Conservation (phyloP, 2,888 invertebrate species). For the Petrolisthes cinctipes region DNA sequence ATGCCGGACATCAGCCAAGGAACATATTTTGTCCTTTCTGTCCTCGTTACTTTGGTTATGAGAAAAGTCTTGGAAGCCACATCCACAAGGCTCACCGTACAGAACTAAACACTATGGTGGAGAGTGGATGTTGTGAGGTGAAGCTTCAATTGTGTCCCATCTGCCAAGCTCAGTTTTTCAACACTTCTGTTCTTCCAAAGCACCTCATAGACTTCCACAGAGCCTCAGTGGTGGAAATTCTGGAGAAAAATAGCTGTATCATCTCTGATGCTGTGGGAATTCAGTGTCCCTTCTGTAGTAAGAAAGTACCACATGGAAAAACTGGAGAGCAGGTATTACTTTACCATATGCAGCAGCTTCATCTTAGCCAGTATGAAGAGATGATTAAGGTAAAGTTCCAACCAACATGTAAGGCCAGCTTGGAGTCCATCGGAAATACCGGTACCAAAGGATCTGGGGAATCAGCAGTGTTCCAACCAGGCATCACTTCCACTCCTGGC, state of each 20-base stretch:
- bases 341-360: conserved; percentile 63
- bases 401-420: conserved; percentile 28
- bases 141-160: conserved; percentile 61
- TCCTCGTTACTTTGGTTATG: conserved; percentile 62
- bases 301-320: conserved; percentile 57
- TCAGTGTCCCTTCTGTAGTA: conserved; percentile 62
- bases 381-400: conserved; percentile 51
- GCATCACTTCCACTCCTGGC: conserved; percentile 59
- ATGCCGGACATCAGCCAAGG: conserved; percentile 58
- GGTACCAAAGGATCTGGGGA: conserved; percentile 28
- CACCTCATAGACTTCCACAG: conserved; percentile 63
- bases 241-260: conserved; percentile 55
- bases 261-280: conserved; percentile 46
- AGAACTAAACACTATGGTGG: conserved; percentile 59
- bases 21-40: conserved; percentile 65
- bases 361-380: conserved; percentile 43
- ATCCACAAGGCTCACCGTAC: conserved; percentile 59
- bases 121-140: conserved; percentile 43
- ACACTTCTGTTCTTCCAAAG: conserved; percentile 57
- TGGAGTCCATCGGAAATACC: conserved; percentile 34
- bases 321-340: conserved; percentile 63
- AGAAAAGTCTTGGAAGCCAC: conserved; percentile 59
- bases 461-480: conserved; percentile 33
- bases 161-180: conserved; percentile 63
- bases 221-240: conserved; percentile 54